Conservation (phyloP, 2,888 invertebrate genomes). For the Protophormia terraenovae region DNA sequence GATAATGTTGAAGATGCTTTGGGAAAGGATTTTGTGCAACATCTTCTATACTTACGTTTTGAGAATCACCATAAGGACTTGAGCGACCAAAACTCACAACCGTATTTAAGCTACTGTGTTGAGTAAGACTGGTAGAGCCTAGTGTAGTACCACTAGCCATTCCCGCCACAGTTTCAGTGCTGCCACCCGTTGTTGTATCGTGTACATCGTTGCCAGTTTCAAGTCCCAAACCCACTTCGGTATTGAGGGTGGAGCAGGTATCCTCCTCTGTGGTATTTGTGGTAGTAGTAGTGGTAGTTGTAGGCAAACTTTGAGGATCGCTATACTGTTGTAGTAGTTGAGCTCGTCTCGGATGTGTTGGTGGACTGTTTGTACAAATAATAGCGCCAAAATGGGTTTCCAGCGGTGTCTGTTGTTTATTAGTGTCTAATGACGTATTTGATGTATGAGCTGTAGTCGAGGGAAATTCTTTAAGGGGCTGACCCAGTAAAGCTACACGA, state of each 20-base stretch:
- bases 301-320: slow-evolving; percentile 78
- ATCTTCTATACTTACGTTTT: slow-evolving; percentile 60
- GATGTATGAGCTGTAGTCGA: slow-evolving; percentile 68
- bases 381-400: slow-evolving; percentile 79
- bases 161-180: slow-evolving; percentile 50
- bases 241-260: slow-evolving; percentile 79
- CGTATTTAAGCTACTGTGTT: slow-evolving; percentile 77
- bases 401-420: slow-evolving; percentile 69
- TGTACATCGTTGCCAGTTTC: slow-evolving; percentile 54
- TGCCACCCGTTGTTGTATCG: slow-evolving; percentile 48
- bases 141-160: slow-evolving; percentile 70
- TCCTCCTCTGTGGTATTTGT: slow-evolving; percentile 79
- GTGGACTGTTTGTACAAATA: slow-evolving; percentile 74
- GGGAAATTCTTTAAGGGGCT: slow-evolving; percentile 73
- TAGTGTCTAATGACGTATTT: slow-evolving; percentile 67
- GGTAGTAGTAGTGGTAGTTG: slow-evolving; percentile 77
- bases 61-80: slow-evolving; percentile 71
- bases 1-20: slow-evolving; percentile 40
- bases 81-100: slow-evolving; percentile 75
- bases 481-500: slow-evolving; percentile 73
- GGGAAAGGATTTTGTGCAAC: background rate
- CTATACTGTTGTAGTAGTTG: slow-evolving; percentile 79
- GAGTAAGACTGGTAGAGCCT: slow-evolving; percentile 71
- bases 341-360: slow-evolving; percentile 74
- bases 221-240: slow-evolving; percentile 74